phyloP scores from a whole-genome alignment of 2,113 vertebrate species.

The Saccopteryx leptura region DNA sequence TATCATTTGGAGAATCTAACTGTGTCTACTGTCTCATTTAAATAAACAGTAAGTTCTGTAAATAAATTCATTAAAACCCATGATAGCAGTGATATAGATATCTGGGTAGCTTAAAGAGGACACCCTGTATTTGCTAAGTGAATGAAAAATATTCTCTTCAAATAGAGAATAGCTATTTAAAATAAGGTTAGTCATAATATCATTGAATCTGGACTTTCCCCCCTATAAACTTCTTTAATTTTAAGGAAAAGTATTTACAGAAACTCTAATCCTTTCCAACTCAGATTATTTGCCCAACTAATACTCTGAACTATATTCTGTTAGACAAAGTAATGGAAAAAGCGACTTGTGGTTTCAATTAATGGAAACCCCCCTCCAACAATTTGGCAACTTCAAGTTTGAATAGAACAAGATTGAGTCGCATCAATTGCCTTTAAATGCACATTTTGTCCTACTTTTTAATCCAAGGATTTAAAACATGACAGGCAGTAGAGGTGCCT shows the following conservation, averaged over 20 bases:
- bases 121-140: constrained; percentile 6
- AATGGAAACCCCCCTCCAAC: constrained; percentile 59
- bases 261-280: constrained; percentile 32
- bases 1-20: constrained; percentile 45
- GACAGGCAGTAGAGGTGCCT: constrained; percentile 31
- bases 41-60: constrained; percentile 22
- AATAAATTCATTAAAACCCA: neutral
- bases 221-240: constrained; percentile 31
- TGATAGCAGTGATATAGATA: constrained; percentile 18
- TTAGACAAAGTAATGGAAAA: constrained; percentile 61
- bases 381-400: constrained; percentile 73
- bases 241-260: constrained; percentile 68
- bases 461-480: constrained; percentile 61
- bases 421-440: constrained; percentile 65
- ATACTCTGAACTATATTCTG: constrained; percentile 46
- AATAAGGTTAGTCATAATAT: constrained; percentile 40
- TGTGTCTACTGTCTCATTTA: neutral
- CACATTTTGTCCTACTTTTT: constrained; percentile 72
- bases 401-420: constrained; percentile 70
- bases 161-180: constrained; percentile 11
- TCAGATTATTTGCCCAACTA: constrained; percentile 48
- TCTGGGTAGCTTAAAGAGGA: constrained; percentile 13
- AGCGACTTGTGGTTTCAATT: constrained; percentile 66
- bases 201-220: neutral
- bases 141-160: constrained; percentile 17